A percentile compares a stretch with the other conserved stretches of the same genome.
phyloP scores from a whole-genome alignment of 2,797 vertebrate genomes.

The Chromis chromis region DNA sequence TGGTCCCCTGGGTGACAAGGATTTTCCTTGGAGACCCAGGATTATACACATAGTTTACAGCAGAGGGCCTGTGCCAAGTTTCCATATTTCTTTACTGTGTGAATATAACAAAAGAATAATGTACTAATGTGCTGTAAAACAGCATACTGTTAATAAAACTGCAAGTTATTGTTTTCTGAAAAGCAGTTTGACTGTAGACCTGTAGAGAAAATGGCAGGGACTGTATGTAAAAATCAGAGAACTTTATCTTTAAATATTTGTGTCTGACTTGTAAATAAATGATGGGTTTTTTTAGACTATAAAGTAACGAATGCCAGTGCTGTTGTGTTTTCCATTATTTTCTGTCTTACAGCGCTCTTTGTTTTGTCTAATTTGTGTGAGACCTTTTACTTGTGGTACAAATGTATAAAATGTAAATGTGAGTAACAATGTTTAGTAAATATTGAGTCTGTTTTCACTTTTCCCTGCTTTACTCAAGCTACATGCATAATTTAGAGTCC shows the following conservation, averaged over 20 bases:
- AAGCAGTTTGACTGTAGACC: constrained; percentile 31
- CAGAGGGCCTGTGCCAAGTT: constrained; percentile 31
- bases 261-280: constrained; percentile 27
- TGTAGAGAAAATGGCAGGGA: constrained; percentile 13
- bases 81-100: constrained; percentile 13
- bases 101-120: constrained; percentile 16
- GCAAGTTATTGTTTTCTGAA: background rate
- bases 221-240: constrained; percentile 1
- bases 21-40: constrained; percentile 33
- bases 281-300: background rate
- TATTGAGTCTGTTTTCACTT: constrained; percentile 14
- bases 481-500: constrained; percentile 43
- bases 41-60: constrained; percentile 48
- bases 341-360: background rate
- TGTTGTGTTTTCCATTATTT: constrained; percentile 25
- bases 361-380: constrained; percentile 1
- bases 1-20: constrained; percentile 24
- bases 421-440: constrained; percentile 29
- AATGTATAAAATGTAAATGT: constrained; percentile 32
- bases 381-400: constrained; percentile 9
- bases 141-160: constrained; percentile 5
- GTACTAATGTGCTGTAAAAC: constrained; percentile 2
- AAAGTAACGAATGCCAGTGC: constrained; percentile 22
- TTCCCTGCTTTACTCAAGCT: constrained; percentile 13
- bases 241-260: constrained; percentile 3